Percentiles rank a stretch among this genome's conserved stretches.
Evolutionary conservation across 2,888 invertebrate species (phyloP).

Genomic region (Junonia oenone): DNA sequence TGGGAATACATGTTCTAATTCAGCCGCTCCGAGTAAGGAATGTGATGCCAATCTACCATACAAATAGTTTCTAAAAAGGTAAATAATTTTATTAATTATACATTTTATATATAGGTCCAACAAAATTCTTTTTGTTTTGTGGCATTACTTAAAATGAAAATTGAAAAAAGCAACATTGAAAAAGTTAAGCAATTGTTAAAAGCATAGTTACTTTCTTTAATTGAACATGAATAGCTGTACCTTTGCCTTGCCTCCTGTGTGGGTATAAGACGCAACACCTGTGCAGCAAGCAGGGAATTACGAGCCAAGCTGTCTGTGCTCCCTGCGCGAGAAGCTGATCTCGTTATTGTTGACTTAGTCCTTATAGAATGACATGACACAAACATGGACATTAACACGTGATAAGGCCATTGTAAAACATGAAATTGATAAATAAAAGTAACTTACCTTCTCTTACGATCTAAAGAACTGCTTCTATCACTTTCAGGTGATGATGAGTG

Average conservation of each 20-base stretch:
- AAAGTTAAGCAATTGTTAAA: not conserved
- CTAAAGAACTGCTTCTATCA: slow-evolving; percentile 70
- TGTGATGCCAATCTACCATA: slow-evolving; percentile 89
- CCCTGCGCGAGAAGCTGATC: slow-evolving; percentile 64
- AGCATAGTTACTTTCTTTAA: not conserved
- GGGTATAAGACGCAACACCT: slow-evolving; percentile 89
- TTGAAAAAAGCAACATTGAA: not conserved
- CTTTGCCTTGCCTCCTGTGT: slow-evolving; percentile 89
- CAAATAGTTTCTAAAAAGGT: slow-evolving; percentile 83
- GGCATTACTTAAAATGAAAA: too few relatives aligned
- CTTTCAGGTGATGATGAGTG: slow-evolving; percentile 72
- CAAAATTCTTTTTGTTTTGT: too few relatives aligned
- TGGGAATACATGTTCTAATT: slow-evolving; percentile 84
- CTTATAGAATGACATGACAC: slow-evolving; percentile 38
- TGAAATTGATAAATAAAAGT: not conserved
- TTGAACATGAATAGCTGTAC: slow-evolving; percentile 44
- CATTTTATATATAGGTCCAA: too few relatives aligned
- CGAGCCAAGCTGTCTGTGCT: slow-evolving; percentile 85
- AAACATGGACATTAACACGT: slow-evolving; percentile 20
- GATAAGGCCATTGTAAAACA: not conserved
- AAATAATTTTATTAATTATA: too few relatives aligned
- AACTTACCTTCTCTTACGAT: slow-evolving; percentile 65
- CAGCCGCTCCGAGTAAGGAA: slow-evolving; percentile 89
- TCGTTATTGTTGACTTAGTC: slow-evolving; percentile 62
- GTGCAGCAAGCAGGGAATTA: slow-evolving; percentile 87